These are phyloP conservation scores for Aleiodes testaceus DNA, from an alignment of 2,888 invertebrate species.

Conservation along the genomic window DNA sequence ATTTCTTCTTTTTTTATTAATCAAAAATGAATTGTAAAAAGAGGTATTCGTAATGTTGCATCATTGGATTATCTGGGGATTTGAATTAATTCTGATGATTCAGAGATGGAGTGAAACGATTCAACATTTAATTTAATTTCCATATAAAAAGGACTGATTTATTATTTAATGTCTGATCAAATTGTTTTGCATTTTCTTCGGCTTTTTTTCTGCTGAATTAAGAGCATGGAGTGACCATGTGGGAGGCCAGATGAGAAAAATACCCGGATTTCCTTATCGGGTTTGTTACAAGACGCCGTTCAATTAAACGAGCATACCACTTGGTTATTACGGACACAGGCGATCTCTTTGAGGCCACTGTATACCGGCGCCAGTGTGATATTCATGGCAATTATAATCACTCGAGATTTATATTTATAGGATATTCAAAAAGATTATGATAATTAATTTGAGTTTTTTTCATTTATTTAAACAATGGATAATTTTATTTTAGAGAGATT, in stretches of 20 bases:
- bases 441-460: background rate
- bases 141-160: no score
- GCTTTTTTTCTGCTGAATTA: background rate
- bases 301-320: constrained; percentile 35
- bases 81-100: background rate
- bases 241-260: constrained; percentile 31
- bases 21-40: constrained; percentile 54
- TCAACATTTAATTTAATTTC: no score
- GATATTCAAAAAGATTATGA: background rate
- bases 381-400: constrained; percentile 14
- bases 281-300: constrained; percentile 30
- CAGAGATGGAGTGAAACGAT: no score
- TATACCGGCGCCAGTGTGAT: constrained; percentile 14
- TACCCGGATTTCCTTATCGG: constrained; percentile 26
- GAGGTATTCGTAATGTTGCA: constrained; percentile 20
- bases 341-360: constrained; percentile 24
- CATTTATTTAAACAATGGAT: no score
- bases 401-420: constrained; percentile 9
- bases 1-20: constrained; percentile 35
- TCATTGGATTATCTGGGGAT: background rate
- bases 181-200: no score
- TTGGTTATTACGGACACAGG: constrained; percentile 27
- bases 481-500: no score
- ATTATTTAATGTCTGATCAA: no score
- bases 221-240: constrained; percentile 1